Base-by-base conservation (phyloP, 2,797 vertebrate species). In the Furcifer pardalis region DNA sequence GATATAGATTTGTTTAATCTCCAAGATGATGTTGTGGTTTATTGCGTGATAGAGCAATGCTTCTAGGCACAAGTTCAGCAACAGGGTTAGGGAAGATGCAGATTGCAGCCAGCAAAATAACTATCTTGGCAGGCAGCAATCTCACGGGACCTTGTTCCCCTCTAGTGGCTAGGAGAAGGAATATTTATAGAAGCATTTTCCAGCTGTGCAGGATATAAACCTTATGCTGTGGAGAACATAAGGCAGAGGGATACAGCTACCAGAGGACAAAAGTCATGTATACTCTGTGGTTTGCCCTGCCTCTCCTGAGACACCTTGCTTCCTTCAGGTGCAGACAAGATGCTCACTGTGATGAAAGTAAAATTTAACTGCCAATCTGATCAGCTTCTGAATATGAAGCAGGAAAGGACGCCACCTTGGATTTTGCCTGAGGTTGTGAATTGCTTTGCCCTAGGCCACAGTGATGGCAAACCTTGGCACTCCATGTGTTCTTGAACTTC, bases 111-210 rank as follows among this genome's bases (percentile, higher is more conserved):
- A 37, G 23, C 42, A 56, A 77, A 15, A 85, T 49, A 25, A 21
- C 5, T 35, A 49, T 21, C 40, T n/a, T 23, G 10, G 32, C 52
- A 62, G n/a, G n/a, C 32, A 25, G 52, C 30, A 12, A n/a, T 87
- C 77, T 76, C 81, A 68, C 79, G n/a, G 60, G 76, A 75, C 62
- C 83, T 4, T 68, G 77, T 75, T 42, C 59, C 86, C 86, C 69
- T 66, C 85, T 87, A 44, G 76, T 79, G 81, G 86, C 60, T 60
- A 69, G 25, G 12, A 62, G 4, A 1, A 25, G 40, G 46, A 40
- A 77, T 30, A 30, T n/a, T 15, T 27, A 23, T 40, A 32, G 44
- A 12, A 62, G 7, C 25, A 10, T 7, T 37, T n/a, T 59, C 37
- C 21, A 69, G 27, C 35, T 75, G 6, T 4, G 7, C n/a, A 74